Base-by-base conservation (phyloP, 1,140 invertebrate genomes). In the Drosophila equinoxialis region DNA sequence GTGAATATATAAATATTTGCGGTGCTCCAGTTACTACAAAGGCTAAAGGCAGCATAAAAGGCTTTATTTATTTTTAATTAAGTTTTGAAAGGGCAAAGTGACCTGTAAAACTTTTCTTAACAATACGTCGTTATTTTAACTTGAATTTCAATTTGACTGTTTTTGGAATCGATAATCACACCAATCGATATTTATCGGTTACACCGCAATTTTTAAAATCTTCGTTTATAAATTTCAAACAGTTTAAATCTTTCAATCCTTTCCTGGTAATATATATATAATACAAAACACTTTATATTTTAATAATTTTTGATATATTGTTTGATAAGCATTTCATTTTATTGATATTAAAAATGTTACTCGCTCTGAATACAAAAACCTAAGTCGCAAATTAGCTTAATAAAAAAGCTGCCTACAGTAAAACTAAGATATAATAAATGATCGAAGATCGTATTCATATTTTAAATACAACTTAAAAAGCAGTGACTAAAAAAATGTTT, bases 391-490 rank as follows among this genome's bases (percentile, higher is more conserved):
- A 68, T 64, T 42, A 30, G 42, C 61, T 71, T 69, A 75, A 63
- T 80, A 64, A 60, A 65, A 70, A 72, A 69, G 77, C 72, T 68
- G 74, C 48, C 41, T 45, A 62, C 23, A 13, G 65, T 62, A 17
- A 66, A 58, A 64, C 64, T 75, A 62, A 65, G 13, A 14, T 57
- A 62, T 14, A 55, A 62, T 74, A 65, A 84, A 77, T 59, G 48
- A 61, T 67, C 41, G 39, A 13, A 6, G 6, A 30, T 30, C 39
- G 20, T 55, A 14, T 54, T 8, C 30, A 63, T 60, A 71, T 78
- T 51, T 77, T 69, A 33, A 64, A 80, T 57, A 79, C 70, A 71
- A 79, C 79, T 86, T 86, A 86, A 90, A 87, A 89, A 84, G 80
- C 80, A 63, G 70, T 87, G 85, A 89, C 79, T 87, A 84, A 65